Evolutionary conservation across 2,797 vertebrate genomes (phyloP).

Genomic region (Hyperoplus lanceolatus): DNA sequence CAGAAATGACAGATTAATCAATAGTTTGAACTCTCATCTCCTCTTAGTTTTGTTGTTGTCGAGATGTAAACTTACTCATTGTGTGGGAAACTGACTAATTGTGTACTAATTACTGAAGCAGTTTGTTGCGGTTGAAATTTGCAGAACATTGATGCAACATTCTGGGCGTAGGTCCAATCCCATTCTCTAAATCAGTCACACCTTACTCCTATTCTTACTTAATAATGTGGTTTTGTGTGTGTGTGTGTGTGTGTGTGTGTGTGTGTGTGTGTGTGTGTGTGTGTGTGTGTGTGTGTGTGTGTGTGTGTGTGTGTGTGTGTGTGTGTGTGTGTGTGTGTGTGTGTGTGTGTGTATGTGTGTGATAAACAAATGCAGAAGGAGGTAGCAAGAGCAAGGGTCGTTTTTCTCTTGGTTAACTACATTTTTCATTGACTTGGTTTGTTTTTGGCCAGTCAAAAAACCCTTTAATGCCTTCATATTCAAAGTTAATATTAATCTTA

Average conservation of each 20-base stretch:
- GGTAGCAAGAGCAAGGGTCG: neutral
- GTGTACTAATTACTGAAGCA: constrained; percentile 3
- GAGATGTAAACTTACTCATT: neutral
- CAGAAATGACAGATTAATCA: neutral
- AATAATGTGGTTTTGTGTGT: neutral
- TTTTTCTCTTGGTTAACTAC: neutral
- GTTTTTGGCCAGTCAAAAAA: neutral
- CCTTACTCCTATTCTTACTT: constrained; percentile 8
- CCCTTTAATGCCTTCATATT: neutral
- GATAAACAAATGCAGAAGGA: constrained; percentile 39
- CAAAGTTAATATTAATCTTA: neutral
- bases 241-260: constrained; percentile 1
- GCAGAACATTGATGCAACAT: constrained; percentile 31
- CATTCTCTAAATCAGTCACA: constrained; percentile 44
- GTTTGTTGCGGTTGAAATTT: constrained; percentile 22
- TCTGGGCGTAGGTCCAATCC: constrained; percentile 46
- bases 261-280: neutral
- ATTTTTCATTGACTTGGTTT: no score
- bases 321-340: neutral
- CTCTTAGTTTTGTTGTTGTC: neutral
- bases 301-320: neutral
- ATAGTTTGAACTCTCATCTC: neutral
- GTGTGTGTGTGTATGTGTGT: neutral
- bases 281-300: neutral
- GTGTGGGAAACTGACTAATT: constrained; percentile 8